A percentile compares a stretch with the other conserved stretches of the same genome.
Conservation (phyloP, 2,113 vertebrate species). For the Setophaga petechia region DNA sequence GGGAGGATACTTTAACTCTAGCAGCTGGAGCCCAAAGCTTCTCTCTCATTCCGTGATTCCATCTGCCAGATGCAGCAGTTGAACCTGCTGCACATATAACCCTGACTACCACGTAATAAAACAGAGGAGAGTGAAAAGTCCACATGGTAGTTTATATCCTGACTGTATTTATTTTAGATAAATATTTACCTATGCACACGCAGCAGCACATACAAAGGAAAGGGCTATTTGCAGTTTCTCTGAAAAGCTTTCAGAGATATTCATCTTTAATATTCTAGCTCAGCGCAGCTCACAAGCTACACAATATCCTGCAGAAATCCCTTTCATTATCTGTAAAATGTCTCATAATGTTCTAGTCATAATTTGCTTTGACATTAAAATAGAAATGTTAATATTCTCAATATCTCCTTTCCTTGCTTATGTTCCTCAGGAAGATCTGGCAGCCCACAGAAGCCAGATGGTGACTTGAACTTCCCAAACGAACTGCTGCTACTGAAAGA, state of each 20-base stretch:
- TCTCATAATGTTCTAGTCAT: slow-evolving; percentile 19
- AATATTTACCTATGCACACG: background rate
- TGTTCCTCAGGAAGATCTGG: slow-evolving; percentile 13
- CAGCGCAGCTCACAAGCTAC: background rate
- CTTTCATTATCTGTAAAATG: slow-evolving; percentile 10
- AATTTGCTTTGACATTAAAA: slow-evolving; percentile 45
- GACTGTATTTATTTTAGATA: slow-evolving; percentile 5
- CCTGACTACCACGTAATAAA: background rate
- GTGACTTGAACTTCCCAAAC: slow-evolving; percentile 4
- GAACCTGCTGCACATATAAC: background rate
- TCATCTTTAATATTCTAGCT: background rate
- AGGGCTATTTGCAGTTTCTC: background rate
- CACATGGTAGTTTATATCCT: background rate
- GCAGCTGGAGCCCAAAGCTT: background rate
- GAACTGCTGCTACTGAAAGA: background rate
- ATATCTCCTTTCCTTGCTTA: background rate
- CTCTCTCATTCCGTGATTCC: background rate
- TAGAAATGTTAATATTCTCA: slow-evolving; percentile 27
- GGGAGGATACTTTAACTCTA: background rate
- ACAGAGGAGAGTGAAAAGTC: background rate
- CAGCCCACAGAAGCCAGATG: slow-evolving; percentile 24
- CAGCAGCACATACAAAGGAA: background rate
- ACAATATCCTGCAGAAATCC: background rate
- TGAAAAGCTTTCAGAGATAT: background rate
- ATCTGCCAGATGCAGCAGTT: background rate